Conservation (phyloP, 2,888 invertebrate species). For the Lycaena phlaeas region DNA sequence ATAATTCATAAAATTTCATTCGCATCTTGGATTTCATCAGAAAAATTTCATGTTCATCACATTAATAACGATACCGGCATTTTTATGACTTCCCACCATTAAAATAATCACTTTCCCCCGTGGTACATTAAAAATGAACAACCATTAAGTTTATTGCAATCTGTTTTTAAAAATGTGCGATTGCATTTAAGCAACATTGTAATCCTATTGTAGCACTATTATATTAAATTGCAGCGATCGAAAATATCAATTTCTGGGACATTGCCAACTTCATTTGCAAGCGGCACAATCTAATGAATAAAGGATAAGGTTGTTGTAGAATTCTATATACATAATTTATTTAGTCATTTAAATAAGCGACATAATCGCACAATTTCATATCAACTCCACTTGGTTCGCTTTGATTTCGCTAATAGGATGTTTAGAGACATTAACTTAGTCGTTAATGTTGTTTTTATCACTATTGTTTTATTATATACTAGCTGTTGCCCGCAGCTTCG, state of each 20-base stretch:
- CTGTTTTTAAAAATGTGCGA: constrained; percentile 7
- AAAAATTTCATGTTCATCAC: constrained; percentile 45
- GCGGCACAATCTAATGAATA: constrained; percentile 27
- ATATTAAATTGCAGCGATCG: constrained; percentile 18
- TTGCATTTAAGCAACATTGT: constrained; percentile 3
- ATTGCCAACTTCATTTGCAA: constrained; percentile 25
- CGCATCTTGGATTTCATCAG: constrained; percentile 29
- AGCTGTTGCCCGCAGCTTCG: no score
- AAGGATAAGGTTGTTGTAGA: constrained; percentile 23
- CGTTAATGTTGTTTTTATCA: no score
- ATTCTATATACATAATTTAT: constrained; percentile 18
- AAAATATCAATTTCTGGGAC: constrained; percentile 24
- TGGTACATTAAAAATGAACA: constrained; percentile 40
- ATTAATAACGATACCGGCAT: constrained; percentile 53
- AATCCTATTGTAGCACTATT: constrained; percentile 9
- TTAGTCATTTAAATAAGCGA: constrained; percentile 14
- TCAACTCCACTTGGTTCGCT: neutral
- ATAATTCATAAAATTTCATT: constrained; percentile 15
- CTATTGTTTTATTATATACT: no score
- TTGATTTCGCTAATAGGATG: neutral
- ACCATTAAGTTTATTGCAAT: constrained; percentile 18
- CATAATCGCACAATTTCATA: constrained; percentile 10
- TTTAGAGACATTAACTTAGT: no score
- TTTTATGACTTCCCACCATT: constrained; percentile 57
- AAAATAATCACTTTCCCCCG: constrained; percentile 60